Base-by-base conservation (phyloP, 2,888 invertebrate genomes). In the Bembecia ichneumoniformis region DNA sequence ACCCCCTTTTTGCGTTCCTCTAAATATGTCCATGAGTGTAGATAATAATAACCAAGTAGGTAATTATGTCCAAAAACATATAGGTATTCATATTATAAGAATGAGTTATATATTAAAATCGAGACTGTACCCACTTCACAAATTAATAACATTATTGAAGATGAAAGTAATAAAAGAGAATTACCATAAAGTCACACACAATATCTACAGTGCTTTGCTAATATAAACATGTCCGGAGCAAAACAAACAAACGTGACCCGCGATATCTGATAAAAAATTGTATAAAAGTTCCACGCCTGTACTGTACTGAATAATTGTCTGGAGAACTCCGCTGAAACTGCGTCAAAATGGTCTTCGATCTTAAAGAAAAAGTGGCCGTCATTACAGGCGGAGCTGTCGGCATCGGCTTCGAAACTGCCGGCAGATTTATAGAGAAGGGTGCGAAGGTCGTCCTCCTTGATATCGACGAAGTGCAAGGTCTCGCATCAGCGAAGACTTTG, bases 341-440 rank as follows among this genome's bases (percentile, higher is more conserved):
- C 13, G n/a, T 40, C 11, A 44, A 15, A 44, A 44, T 44, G 44
- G 44, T 11, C 10, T 16, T 16, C 11, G 44, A 44, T 17, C 17
- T 44, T 3, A 44, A 44, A 17, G 11, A 44, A 7, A 44, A 44
- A 11, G 50, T 50, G 1, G 52, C 43, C 3, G 49, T 52, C 1
- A 47, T 88, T 35, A 87, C 87, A 5, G 87, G 88, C 3, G 87
- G 75, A 35, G 82, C 83, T 1, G 66, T 71, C 36, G 84, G 87
- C 1, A 81, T 87, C 48, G 87, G 87, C 2, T 66, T 75, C 28
- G 64, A 68, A 45, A 78, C 71, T 49, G 73, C 70, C 3, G 65
- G 63, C 14, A 71, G 77, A 52, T 63, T 88, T 11, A 58, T 88
- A 4, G 65, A 64, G 47, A 71, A 74, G 50, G 81, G 79, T 43